phyloP scores from a whole-genome alignment of 2,888 invertebrate genomes.

The Carcina quercana region DNA sequence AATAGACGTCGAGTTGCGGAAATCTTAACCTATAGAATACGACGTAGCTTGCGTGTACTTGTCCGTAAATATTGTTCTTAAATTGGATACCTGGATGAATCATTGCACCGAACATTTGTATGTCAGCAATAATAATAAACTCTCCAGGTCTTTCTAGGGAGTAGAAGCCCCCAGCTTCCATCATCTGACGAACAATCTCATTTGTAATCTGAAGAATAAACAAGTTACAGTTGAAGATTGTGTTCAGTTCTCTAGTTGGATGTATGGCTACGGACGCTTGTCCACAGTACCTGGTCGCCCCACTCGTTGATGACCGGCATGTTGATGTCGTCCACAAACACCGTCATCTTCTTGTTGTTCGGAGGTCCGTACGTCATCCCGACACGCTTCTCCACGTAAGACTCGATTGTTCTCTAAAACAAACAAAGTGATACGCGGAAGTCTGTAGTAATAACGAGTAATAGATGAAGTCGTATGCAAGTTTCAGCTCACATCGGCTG shows the following conservation, averaged over 20 bases:
- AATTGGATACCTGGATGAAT: conserved; percentile 86
- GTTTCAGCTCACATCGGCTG: no score
- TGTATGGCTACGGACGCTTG: background rate
- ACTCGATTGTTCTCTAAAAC: conserved; percentile 89
- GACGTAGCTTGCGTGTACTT: no score
- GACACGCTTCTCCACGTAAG: conserved; percentile 92
- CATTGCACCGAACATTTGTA: conserved; percentile 91
- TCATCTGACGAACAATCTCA: conserved; percentile 91
- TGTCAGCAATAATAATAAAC: conserved; percentile 85
- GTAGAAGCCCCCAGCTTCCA: conserved; percentile 90
- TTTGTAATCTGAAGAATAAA: conserved; percentile 80
- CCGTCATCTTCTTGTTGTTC: conserved; percentile 85
- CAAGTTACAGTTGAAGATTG: no score
- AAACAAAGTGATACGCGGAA: no score
- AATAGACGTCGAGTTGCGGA: no score
- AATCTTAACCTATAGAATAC: no score
- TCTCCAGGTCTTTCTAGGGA: conserved; percentile 93
- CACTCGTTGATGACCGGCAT: conserved; percentile 94
- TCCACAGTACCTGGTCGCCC: conserved; percentile 85
- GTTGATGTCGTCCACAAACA: conserved; percentile 94
- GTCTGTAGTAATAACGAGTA: no score
- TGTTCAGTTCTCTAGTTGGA: background rate
- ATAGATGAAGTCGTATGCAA: no score
- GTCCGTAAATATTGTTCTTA: no score
- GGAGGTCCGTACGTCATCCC: conserved; percentile 92